These are phyloP conservation scores for Corbicula japonica DNA, from an alignment of 2,888 invertebrate species.

Conservation along the genomic window DNA sequence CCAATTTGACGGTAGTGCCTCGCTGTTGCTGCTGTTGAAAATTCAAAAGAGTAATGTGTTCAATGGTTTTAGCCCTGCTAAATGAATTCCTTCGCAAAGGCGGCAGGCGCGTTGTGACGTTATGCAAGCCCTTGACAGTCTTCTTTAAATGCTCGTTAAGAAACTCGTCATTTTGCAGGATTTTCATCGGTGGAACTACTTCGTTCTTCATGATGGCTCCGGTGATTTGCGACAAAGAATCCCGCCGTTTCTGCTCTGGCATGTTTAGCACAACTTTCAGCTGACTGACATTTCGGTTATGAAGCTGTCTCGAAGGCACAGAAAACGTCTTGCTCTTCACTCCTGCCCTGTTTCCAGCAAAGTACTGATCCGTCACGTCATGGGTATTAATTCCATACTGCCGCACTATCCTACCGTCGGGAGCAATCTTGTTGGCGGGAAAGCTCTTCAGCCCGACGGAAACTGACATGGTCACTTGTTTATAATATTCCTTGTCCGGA, in stretches of 20 bases:
- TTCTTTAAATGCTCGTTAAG: slow-evolving; percentile 34
- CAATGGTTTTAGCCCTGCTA: slow-evolving; percentile 23
- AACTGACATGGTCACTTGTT: slow-evolving; percentile 36
- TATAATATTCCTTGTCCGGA: slow-evolving; percentile 51
- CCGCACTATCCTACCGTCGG: slow-evolving; percentile 39
- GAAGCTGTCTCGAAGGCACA: slow-evolving; percentile 32
- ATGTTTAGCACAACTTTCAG: slow-evolving; percentile 48
- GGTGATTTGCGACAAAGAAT: slow-evolving; percentile 46
- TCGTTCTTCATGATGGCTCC: slow-evolving; percentile 54
- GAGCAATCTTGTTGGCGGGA: slow-evolving; percentile 27
- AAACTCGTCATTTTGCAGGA: slow-evolving; percentile 48
- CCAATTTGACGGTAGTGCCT: background rate
- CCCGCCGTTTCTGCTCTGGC: slow-evolving; percentile 32
- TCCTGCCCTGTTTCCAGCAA: background rate
- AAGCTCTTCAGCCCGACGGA: slow-evolving; percentile 28
- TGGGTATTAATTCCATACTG: slow-evolving; percentile 30
- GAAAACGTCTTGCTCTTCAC: background rate
- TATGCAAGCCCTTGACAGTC: slow-evolving; percentile 6
- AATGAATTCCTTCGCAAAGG: slow-evolving; percentile 37
- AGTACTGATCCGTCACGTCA: slow-evolving; percentile 48
- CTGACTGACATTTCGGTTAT: slow-evolving; percentile 49
- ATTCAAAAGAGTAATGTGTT: slow-evolving; percentile 7
- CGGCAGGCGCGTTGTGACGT: slow-evolving; percentile 12
- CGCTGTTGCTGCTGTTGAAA: background rate
- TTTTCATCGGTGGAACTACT: slow-evolving; percentile 34